Base-by-base conservation (phyloP, 2,113 vertebrate genomes). In the Anseranas semipalmata region DNA sequence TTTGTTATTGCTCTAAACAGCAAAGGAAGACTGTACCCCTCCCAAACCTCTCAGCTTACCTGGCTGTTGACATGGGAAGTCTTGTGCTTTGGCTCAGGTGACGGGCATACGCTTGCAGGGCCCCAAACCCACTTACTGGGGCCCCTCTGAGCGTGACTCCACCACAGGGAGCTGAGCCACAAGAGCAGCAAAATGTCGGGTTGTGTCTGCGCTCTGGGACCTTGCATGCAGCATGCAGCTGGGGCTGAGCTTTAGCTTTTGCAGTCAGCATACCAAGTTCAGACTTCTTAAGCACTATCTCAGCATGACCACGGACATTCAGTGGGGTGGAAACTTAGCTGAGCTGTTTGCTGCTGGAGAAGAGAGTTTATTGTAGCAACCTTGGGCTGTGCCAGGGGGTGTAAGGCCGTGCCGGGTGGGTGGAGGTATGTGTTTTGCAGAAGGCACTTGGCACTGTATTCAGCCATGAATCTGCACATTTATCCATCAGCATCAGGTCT, bases 221-320 rank as follows among this genome's bases (percentile, higher is more conserved):
- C 35, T 45, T 22, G 32, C 10, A 0, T 15, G 53, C 35, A 32
- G 79, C 37, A 1, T 0, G 4, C 45, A 33, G 62, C 66, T 16
- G 3, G 48, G 62, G 21, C 48, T 27, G 6, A 35, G 63, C 75
- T 72, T 45, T 8, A 37, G n/a, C 74, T 56, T 50, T 39, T 32
- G n/a, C 55, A 13, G 70, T 13, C 59, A 37, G 62, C 50, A 1
- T 3, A 1, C 3, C 1, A 30, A 78, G 30, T 6, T 45, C 67
- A 21, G 28, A n/a, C 8, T 85, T 76, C 59, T 28, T 4, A 2
- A 52, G 19, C 0, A 1, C 67, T 22, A 30, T 30, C 73, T 58
- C 0, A 0, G 30, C 2, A 0, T 53, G 58, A 5, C 73, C 48
- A 24, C 13, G 35, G 52, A 10, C 3, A 2, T 55, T 41, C 66